These are phyloP conservation scores for Catostomus latipinnis DNA, from an alignment of 2,797 vertebrate species.

Conservation along the genomic window DNA sequence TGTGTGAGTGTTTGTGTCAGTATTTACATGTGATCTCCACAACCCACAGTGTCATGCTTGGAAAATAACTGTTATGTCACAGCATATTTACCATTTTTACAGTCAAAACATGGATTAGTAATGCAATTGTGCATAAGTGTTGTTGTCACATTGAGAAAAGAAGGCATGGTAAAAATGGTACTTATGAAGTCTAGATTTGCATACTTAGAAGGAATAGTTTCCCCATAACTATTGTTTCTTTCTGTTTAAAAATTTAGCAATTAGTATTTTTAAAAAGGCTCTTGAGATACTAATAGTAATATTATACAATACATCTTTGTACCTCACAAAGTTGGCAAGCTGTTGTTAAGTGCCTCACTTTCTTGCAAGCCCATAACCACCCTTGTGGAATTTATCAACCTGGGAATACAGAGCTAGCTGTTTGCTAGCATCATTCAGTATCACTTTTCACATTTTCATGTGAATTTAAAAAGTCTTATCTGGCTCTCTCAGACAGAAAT, in stretches of 20 bases:
- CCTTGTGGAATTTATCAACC: neutral
- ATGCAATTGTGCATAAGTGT: conserved; percentile 1
- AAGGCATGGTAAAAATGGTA: neutral
- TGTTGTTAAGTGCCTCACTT: conserved; percentile 27
- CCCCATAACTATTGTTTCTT: no score
- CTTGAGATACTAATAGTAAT: conserved; percentile 5
- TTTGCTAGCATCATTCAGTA: neutral
- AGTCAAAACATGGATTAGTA: conserved; percentile 10
- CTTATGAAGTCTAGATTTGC: neutral
- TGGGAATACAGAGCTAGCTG: neutral
- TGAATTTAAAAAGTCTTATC: neutral
- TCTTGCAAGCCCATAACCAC: conserved; percentile 11
- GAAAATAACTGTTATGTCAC: conserved; percentile 36
- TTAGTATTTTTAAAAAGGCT: neutral
- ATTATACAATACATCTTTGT: neutral
- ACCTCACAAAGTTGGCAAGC: neutral
- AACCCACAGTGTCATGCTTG: conserved; percentile 32
- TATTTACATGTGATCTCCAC: conserved; percentile 32
- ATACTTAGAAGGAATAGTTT: no score
- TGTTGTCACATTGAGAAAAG: neutral
- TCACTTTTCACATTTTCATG: conserved; percentile 27
- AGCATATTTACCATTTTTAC: conserved; percentile 4
- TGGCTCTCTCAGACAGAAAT: conserved; percentile 2
- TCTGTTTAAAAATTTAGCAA: no score
- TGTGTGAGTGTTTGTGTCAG: conserved; percentile 41